These are phyloP conservation scores for Eulemur mongoz DNA, from an alignment of 2,797 vertebrate species.

Conservation along the genomic window DNA sequence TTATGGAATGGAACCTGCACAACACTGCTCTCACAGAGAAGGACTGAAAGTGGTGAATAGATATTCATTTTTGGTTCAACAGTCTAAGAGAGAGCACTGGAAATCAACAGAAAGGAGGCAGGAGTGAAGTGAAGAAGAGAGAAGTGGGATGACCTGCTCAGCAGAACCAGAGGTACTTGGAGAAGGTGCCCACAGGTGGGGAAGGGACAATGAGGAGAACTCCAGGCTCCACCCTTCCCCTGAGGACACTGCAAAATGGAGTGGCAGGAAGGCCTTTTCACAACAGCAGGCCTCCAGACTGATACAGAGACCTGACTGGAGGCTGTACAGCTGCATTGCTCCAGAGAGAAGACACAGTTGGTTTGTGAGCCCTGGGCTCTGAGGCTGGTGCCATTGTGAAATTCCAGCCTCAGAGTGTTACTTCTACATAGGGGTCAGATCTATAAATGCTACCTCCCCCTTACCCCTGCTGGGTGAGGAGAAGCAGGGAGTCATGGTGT, in stretches of 20 bases:
- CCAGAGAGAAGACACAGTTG: neutral
- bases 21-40: neutral
- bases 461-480: neutral
- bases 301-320: neutral
- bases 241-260: neutral
- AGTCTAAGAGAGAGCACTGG: neutral
- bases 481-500: neutral
- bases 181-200: neutral
- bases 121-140: neutral
- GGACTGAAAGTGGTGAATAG: neutral
- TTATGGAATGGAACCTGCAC: neutral
- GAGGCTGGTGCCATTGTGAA: neutral
- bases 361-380: neutral
- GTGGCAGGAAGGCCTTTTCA: too few relatives aligned
- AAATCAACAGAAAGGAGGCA: neutral
- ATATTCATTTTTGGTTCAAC: neutral
- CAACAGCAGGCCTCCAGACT: neutral
- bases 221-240: neutral
- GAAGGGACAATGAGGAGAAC: neutral
- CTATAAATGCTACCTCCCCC: neutral
- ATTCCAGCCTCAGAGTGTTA: neutral
- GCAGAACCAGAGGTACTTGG: neutral
- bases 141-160: neutral
- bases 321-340: neutral
- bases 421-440: neutral